phyloP scores from a whole-genome alignment of 2,113 vertebrate genomes.

The Acanthochromis polyacanthus region DNA sequence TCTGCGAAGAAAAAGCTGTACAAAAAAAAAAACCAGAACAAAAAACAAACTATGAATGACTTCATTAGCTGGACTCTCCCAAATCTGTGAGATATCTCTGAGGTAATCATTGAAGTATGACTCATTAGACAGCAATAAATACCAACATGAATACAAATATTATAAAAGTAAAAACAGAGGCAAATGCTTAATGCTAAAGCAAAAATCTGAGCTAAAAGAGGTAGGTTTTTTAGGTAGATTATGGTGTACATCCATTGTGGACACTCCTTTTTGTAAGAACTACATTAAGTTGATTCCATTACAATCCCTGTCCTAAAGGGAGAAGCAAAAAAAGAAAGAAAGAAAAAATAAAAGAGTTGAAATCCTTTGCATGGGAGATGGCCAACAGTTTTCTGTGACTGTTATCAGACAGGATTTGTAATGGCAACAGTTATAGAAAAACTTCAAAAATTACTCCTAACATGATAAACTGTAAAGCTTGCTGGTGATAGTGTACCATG shows the following conservation, averaged over 20 bases:
- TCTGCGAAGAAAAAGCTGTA: constrained; percentile 59
- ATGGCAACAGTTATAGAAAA: constrained; percentile 67
- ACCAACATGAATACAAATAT: constrained; percentile 87
- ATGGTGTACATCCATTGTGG: constrained; percentile 84
- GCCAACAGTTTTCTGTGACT: constrained; percentile 47
- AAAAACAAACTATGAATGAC: constrained; percentile 71
- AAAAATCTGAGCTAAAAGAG: constrained; percentile 87
- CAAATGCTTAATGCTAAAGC: constrained; percentile 84
- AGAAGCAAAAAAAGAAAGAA: constrained; percentile 33
- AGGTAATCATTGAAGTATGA: constrained; percentile 87
- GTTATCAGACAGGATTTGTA: constrained; percentile 74
- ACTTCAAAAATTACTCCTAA: constrained; percentile 56
- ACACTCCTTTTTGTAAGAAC: constrained; percentile 80
- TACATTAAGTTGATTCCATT: constrained; percentile 81
- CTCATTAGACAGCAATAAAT: constrained; percentile 88
- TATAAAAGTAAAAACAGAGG: constrained; percentile 85
- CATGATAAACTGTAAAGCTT: constrained; percentile 78
- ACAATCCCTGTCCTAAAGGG: constrained; percentile 77
- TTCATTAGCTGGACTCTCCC: constrained; percentile 85
- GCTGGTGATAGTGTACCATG: constrained; percentile 83
- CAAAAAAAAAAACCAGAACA: constrained; percentile 36
- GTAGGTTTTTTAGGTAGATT: constrained; percentile 85
- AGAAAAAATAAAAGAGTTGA: constrained; percentile 30
- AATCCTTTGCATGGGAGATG: constrained; percentile 60
- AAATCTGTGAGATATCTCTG: constrained; percentile 86